A percentile compares a stretch with the other conserved stretches of the same genome.
phyloP scores from a whole-genome alignment of 2,113 vertebrate genomes.

The Esox niger region DNA sequence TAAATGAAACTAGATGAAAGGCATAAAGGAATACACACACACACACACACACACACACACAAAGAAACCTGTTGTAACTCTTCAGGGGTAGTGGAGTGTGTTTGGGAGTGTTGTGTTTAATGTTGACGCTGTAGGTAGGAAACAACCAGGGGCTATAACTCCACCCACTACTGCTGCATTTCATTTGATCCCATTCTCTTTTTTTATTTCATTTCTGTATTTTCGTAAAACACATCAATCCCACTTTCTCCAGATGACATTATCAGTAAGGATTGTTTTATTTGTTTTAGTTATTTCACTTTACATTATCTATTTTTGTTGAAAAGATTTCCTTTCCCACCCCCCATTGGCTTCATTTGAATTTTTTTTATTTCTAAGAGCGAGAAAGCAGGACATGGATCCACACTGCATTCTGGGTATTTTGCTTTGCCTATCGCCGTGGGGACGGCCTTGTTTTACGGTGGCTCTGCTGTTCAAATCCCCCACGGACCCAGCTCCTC shows the following conservation, averaged over 20 bases:
- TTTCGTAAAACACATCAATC: too few relatives aligned
- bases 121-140: slow-evolving; percentile 75
- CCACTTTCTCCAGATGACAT: too few relatives aligned
- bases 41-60: slow-evolving; percentile 34
- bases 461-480: slow-evolving; percentile 28
- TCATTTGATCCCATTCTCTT: slow-evolving; percentile 68
- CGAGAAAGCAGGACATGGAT: not conserved
- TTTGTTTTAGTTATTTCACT: not conserved
- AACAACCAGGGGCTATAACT: slow-evolving; percentile 50
- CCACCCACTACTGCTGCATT: slow-evolving; percentile 69
- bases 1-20: slow-evolving; percentile 67
- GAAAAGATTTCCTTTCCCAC: too few relatives aligned
- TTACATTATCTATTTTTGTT: not conserved
- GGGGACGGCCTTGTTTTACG: slow-evolving; percentile 61
- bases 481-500: slow-evolving; percentile 49
- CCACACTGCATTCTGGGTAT: not conserved
- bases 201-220: slow-evolving; percentile 50
- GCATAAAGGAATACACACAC: slow-evolving; percentile 39
- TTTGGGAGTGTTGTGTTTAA: slow-evolving; percentile 76
- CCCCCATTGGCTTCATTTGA: too few relatives aligned
- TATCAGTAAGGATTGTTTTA: too few relatives aligned
- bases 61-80: slow-evolving; percentile 34
- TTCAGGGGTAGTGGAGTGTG: slow-evolving; percentile 62
- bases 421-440: slow-evolving; percentile 65
- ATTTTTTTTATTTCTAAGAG: not conserved